A percentile compares a stretch with the other conserved stretches of the same genome.
These are phyloP conservation scores for Tor tambroides DNA, from an alignment of 2,113 vertebrate genomes.

Conservation along the genomic window DNA sequence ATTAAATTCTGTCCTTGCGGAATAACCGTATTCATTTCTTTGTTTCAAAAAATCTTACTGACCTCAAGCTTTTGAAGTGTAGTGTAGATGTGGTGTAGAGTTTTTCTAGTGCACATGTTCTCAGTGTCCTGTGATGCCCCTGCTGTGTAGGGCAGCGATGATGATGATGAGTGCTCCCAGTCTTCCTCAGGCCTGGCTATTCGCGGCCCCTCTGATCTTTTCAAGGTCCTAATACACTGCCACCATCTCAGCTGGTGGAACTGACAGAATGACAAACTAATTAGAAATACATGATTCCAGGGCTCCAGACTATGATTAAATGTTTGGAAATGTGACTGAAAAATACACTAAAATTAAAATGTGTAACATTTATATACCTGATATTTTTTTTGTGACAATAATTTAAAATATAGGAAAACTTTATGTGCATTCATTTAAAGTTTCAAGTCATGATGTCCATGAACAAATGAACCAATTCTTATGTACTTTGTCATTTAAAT, in stretches of 20 bases:
- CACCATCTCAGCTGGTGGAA: constrained; percentile 31
- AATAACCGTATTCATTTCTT: background rate
- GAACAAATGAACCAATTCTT: background rate
- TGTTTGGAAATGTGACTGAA: too few species aligned
- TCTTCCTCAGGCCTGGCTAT: constrained; percentile 68
- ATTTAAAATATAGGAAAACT: background rate
- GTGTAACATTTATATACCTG: background rate
- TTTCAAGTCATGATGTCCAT: background rate
- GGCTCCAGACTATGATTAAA: background rate
- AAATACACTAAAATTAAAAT: background rate
- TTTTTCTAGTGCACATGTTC: constrained; percentile 20
- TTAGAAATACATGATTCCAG: background rate
- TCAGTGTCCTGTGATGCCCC: constrained; percentile 69
- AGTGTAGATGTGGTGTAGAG: background rate
- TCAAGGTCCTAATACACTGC: constrained; percentile 67
- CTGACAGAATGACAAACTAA: constrained; percentile 60
- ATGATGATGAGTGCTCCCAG: constrained; percentile 65
- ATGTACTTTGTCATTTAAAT: background rate
- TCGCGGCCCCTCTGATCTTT: constrained; percentile 65
- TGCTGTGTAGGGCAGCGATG: constrained; percentile 73
- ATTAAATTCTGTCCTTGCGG: background rate
- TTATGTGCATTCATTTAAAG: background rate
- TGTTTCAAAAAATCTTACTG: background rate
- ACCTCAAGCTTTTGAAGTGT: background rate
- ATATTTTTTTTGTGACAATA: background rate